Base-by-base conservation (phyloP, 2,888 invertebrate species). In the Galerucella calmariensis region DNA sequence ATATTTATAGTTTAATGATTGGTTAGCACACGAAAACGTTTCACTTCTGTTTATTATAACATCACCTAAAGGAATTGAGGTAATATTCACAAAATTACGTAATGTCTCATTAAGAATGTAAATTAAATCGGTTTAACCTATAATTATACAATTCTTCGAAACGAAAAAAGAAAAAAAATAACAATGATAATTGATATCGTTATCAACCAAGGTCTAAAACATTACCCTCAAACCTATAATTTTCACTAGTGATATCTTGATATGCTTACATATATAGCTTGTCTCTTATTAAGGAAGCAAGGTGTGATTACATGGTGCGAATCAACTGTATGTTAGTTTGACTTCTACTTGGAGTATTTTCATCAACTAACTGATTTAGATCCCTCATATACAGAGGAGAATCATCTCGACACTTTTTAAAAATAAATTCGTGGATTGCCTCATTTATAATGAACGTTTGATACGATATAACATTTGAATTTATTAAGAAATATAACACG, bases 81-180 rank as follows among this genome's bases (percentile, higher is more conserved):
- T 73, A 73, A 74, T 75, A 77, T 76, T 73, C 51, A 61, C 69
- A 61, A 58, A 68, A 75, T 78, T 77, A 75, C 75, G 77, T 73
- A 78, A 78, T 58, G 65, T 46, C 71, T 75, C 75, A 78, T 79
- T 82, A 80, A 48, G 72, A 77, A 81, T 83, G 81, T 76, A 82
- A 83, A 83, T 82, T 75, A 72, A 79, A 82, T 77, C 75, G 74
- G 67, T 5, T 20, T 72, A 80, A 80, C 80, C 79, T 77, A 74
- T 79, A 80, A 83, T 83, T 83, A 82, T 80, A 78, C 78, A 79
- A 75, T 79, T 81, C 77, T 69, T 48, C 77, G 77, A 76, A 59
- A 73, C 74, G 68, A 62, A 62, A 65, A 44, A 62, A 41, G n/a
- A 70, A 81, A 79, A 73, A 74, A 69, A 69, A 79, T 78, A 81